Percentiles rank a stretch among this genome's conserved stretches.
Evolutionary conservation across 2,888 invertebrate genomes (phyloP).

Genomic region (Tortrix viridana): DNA sequence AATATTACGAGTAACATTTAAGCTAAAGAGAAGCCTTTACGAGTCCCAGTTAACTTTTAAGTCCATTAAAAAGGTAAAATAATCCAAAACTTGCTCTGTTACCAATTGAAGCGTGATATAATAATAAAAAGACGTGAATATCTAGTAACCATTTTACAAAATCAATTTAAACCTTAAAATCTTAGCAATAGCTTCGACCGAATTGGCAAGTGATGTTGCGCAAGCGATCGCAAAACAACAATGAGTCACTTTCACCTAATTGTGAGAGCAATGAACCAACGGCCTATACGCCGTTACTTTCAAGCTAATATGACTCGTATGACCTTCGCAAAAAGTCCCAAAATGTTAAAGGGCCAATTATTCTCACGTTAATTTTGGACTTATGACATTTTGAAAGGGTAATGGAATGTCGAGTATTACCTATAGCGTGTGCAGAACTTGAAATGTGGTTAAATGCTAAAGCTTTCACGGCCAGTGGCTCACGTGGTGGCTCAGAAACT

Average conservation of each 20-base stretch:
- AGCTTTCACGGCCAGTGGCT: no score
- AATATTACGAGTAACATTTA: no score
- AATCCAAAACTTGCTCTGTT: no score
- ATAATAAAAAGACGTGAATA: no score
- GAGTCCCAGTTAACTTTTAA: no score
- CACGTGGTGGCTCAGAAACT: no score
- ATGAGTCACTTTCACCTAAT: slow-evolving; percentile 52
- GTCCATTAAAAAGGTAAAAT: no score
- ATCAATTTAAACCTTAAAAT: neutral
- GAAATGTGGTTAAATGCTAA: slow-evolving; percentile 6
- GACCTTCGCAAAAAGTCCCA: neutral
- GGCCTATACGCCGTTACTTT: slow-evolving; percentile 4
- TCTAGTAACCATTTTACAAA: neutral
- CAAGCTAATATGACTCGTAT: neutral
- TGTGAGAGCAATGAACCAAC: slow-evolving; percentile 43
- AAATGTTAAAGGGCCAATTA: neutral
- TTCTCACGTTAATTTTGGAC: neutral
- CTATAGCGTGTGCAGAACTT: neutral
- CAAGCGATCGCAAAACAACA: slow-evolving; percentile 47
- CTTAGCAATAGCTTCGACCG: neutral
- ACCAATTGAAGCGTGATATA: no score
- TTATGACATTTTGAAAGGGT: slow-evolving; percentile 1
- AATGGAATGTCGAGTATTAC: slow-evolving; percentile 4
- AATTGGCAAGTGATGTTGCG: slow-evolving; percentile 33
- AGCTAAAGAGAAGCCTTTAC: no score